Percentiles rank a stretch among this genome's conserved stretches.
phyloP scores from a whole-genome alignment of 2,113 vertebrate genomes.

The Oryzias javanicus region DNA sequence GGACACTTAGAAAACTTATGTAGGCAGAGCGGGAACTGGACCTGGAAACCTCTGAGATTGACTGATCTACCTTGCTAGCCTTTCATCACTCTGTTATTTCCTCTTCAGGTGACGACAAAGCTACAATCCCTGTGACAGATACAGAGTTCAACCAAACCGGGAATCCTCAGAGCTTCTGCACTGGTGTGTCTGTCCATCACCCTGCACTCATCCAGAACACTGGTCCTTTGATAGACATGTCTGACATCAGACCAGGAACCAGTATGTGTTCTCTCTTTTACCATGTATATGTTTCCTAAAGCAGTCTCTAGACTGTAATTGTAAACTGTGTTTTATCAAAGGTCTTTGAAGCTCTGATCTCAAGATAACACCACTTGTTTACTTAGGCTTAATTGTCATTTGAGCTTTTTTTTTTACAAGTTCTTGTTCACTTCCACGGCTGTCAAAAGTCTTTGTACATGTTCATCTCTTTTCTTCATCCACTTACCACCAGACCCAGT shows the following conservation, averaged over 20 bases:
- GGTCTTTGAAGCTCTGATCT: background rate
- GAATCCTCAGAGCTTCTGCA: constrained; percentile 98
- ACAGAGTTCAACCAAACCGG: constrained; percentile 96
- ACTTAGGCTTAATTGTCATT: no score
- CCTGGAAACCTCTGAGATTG: no score
- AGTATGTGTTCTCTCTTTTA: constrained; percentile 77
- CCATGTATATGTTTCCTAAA: background rate
- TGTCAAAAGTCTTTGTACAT: constrained; percentile 7
- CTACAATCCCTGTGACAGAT: constrained; percentile 93
- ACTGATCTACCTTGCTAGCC: no score
- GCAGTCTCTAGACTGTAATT: background rate
- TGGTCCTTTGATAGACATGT: constrained; percentile 98
- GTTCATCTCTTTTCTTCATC: constrained; percentile 1
- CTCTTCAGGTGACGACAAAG: constrained; percentile 92
- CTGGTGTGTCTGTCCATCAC: constrained; percentile 94
- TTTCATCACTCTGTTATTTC: background rate
- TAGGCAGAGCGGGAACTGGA: no score
- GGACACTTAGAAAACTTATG: no score
- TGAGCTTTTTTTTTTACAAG: background rate
- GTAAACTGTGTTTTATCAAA: constrained; percentile 4
- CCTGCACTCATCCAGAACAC: constrained; percentile 97
- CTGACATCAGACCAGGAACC: constrained; percentile 96
- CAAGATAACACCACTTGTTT: background rate
- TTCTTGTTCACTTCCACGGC: background rate
- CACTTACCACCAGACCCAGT: constrained; percentile 83